Conservation (phyloP, 2,888 invertebrate species). For the Nomada ferruginata region DNA sequence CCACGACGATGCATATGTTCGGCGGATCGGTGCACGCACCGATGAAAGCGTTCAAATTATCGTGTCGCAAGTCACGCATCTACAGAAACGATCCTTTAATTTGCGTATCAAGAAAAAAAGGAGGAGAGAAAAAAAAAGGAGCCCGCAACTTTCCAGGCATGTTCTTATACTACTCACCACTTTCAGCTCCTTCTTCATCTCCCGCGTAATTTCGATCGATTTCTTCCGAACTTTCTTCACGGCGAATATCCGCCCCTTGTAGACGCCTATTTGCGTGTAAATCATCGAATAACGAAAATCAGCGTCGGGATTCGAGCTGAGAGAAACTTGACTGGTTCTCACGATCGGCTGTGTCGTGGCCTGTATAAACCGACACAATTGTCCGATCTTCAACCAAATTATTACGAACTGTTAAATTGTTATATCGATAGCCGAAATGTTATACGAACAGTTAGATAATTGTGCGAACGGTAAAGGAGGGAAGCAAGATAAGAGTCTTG, state of each 20-base stretch:
- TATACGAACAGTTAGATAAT: neutral
- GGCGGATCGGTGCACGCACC: slow-evolving; percentile 96
- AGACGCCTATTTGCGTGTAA: slow-evolving; percentile 95
- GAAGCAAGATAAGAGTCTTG: neutral
- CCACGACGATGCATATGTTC: slow-evolving; percentile 94
- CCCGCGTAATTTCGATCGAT: slow-evolving; percentile 94
- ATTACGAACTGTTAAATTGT: neutral
- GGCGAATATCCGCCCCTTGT: slow-evolving; percentile 94
- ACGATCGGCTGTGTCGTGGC: slow-evolving; percentile 83
- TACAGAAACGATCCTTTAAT: slow-evolving; percentile 82
- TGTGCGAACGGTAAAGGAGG: neutral
- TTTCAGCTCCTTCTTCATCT: slow-evolving; percentile 97
- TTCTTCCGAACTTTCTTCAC: slow-evolving; percentile 94
- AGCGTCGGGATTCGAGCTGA: slow-evolving; percentile 96
- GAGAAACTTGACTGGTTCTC: slow-evolving; percentile 94
- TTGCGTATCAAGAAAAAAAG: neutral
- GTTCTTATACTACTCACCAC: slow-evolving; percentile 85
- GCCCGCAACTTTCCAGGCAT: neutral
- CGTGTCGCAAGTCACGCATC: slow-evolving; percentile 96
- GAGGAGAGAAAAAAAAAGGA: neutral
- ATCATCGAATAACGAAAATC: slow-evolving; percentile 96
- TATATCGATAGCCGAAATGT: too few species aligned
- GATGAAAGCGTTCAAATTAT: slow-evolving; percentile 96
- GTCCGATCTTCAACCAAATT: neutral
- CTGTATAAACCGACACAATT: slow-evolving; percentile 29